Evolutionary conservation across 1,140 invertebrate species (phyloP), one percentile per base, ranked within the genome.

Genomic region (Monomorium pharaonis): DNA sequence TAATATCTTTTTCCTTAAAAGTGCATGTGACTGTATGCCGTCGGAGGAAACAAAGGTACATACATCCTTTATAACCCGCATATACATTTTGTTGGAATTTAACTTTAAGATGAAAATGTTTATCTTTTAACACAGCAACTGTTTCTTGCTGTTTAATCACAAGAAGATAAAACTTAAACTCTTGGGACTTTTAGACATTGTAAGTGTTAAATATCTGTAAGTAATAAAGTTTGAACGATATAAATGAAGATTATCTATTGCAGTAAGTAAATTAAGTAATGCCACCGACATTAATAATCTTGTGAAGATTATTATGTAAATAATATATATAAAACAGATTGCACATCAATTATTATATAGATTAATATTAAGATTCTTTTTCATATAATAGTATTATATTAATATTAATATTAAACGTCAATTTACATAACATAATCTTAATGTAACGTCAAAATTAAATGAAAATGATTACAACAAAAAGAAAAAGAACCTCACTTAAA

Each of bases 81-180:
- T 70, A 33, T 65, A 65, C 4, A 69, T 27, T 69, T 69, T 69
- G 24, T 69, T 69, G 65, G 37, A 69, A 69, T 69, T 69, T 69
- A 44, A 42, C 10, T 65, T 65, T 42, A n/a, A 69, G n/a, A 47
- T 44, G 42, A 24, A 67, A 44, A 47, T 14, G 7, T 69, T 44
- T 47, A 69, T 69, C 65, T 69, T 44, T 16, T 7, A 69, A 10
- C 16, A 67, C 14, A 63, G 18, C 42, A 69, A 69, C 14, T n/a
- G n/a, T 27, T 69, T 69, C 65, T 69, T 27, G 42, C 14, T 2
- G 42, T 47, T 47, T 47, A 16, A 4, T 70, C 44, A 10, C 27
- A 3, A 24, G 14, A 49, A n/a, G 16, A 27, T 16, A 27, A 49
- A 70, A 70, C 16, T 30, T 49, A 70, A 70, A n/a, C n/a, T 47